Conservation (phyloP, 2,888 invertebrate genomes). For the Clunio marinus region DNA sequence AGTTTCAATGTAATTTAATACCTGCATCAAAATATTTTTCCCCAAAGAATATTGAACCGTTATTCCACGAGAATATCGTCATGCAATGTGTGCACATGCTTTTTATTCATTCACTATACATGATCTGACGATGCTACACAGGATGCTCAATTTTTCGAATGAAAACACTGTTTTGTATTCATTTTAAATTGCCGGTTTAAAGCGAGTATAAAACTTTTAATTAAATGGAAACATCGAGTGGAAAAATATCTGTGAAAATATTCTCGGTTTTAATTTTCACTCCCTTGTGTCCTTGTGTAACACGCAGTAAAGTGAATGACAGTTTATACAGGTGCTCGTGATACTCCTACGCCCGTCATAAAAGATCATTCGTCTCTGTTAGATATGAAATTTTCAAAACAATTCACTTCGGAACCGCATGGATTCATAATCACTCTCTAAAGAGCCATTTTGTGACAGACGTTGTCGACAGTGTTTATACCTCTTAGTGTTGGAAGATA, state of each 20-base stretch:
- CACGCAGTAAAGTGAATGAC: not conserved
- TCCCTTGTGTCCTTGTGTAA: not conserved
- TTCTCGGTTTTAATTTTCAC: too few relatives aligned
- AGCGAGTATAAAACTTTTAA: too few relatives aligned
- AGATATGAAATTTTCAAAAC: not conserved
- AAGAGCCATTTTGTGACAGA: not conserved
- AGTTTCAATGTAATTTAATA: not conserved
- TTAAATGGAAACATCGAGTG: too few relatives aligned
- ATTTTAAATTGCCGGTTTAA: not conserved
- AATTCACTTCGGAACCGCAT: not conserved
- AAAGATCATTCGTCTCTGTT: too few relatives aligned
- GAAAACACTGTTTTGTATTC: not conserved
- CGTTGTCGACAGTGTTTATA: not conserved
- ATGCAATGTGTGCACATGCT: slow-evolving; percentile 11
- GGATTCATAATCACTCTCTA: slow-evolving; percentile 7
- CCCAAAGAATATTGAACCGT: slow-evolving; percentile 9
- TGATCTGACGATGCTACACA: slow-evolving; percentile 20
- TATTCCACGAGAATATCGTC: not conserved
- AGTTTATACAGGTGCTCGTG: not conserved
- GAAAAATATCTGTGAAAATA: too few relatives aligned
- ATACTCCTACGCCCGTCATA: too few relatives aligned
- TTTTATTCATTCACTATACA: not conserved
- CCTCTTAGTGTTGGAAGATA: not conserved
- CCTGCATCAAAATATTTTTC: not conserved
- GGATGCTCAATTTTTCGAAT: slow-evolving; percentile 8